A percentile compares a stretch with the other conserved stretches of the same genome.
phyloP scores from a whole-genome alignment of 1,140 invertebrate genomes.

The Drosophila sulfurigaster region DNA sequence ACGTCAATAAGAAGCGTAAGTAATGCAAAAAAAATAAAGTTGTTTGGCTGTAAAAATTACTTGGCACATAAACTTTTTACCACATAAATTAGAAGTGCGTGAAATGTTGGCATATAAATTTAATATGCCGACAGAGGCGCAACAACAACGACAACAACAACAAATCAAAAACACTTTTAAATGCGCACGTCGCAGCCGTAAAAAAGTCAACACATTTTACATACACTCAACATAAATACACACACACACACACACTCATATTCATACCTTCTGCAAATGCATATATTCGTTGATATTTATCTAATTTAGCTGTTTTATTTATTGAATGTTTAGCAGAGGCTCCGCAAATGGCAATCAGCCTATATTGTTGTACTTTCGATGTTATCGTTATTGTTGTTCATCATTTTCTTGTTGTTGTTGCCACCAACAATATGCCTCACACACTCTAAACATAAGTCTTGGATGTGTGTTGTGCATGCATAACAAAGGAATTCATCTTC shows the following conservation, averaged over 20 bases:
- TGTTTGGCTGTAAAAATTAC: constrained; percentile 61
- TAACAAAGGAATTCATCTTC: background rate
- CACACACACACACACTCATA: background rate
- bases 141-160: constrained; percentile 13
- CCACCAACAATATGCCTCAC: background rate
- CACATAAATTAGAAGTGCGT: constrained; percentile 78
- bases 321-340: constrained; percentile 64
- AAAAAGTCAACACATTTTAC: constrained; percentile 76
- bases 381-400: too few relatives aligned
- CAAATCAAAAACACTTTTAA: constrained; percentile 70
- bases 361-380: constrained; percentile 36
- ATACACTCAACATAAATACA: constrained; percentile 19
- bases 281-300: constrained; percentile 38
- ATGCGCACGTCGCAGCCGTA: constrained; percentile 75
- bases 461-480: background rate
- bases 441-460: constrained; percentile 51
- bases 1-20: constrained; percentile 33
- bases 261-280: background rate
- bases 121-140: constrained; percentile 66
- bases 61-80: constrained; percentile 71
- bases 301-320: constrained; percentile 76
- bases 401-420: background rate
- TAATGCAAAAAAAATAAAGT: constrained; percentile 70
- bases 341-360: constrained; percentile 43
- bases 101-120: constrained; percentile 75